Conservation (phyloP, 2,888 invertebrate genomes). For the Antheraea yamamai region DNA sequence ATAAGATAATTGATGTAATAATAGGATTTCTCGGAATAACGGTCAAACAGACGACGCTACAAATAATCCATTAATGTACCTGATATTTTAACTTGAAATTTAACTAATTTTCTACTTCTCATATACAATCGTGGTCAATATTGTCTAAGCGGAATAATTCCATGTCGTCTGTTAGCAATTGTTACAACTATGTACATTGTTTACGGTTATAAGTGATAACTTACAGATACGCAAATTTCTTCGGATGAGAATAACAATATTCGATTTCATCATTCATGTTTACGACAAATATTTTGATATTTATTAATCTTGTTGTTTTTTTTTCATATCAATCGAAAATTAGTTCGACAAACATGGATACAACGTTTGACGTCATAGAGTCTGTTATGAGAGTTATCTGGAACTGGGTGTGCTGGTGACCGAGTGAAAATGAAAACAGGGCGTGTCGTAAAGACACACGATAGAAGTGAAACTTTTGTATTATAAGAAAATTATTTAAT, state of each 20-base stretch:
- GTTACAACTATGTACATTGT: conserved; percentile 6
- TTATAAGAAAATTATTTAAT: background rate
- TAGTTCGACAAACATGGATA: conserved; percentile 3
- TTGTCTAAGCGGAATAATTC: conserved; percentile 30
- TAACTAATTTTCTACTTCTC: background rate
- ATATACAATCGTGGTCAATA: background rate
- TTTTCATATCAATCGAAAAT: conserved; percentile 1
- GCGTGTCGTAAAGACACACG: too few species aligned
- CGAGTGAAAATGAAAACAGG: background rate
- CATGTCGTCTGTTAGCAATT: conserved; percentile 26
- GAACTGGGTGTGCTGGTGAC: conserved; percentile 9
- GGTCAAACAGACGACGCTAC: background rate
- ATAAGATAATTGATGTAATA: too few species aligned
- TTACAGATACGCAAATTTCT: conserved; percentile 21
- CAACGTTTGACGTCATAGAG: conserved; percentile 7
- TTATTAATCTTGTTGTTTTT: background rate
- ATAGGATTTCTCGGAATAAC: too few species aligned
- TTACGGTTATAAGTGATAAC: conserved; percentile 23
- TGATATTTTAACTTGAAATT: too few species aligned
- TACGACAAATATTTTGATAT: conserved; percentile 10
- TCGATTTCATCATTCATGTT: conserved; percentile 28
- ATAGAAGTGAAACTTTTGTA: background rate
- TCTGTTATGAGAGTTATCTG: background rate
- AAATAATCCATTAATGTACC: background rate
- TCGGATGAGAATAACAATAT: conserved; percentile 26